phyloP scores from a whole-genome alignment of 2,113 vertebrate genomes.

The Trachemys scripta region DNA sequence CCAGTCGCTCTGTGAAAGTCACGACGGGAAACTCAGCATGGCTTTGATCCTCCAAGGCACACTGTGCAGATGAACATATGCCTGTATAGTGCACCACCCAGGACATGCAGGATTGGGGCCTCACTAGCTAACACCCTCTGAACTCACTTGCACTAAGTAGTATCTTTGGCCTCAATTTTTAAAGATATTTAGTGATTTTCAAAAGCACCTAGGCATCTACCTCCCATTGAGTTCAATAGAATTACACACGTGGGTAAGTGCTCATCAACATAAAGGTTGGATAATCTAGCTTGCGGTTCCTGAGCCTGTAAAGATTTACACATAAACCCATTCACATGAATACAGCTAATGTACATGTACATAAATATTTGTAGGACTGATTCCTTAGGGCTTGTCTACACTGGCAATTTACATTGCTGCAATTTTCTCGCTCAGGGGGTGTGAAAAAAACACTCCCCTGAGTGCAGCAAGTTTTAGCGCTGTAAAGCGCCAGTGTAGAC shows the following conservation, averaged over 20 bases:
- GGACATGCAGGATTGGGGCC: neutral
- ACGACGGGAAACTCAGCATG: neutral
- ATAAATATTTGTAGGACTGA: neutral
- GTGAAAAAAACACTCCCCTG: too few relatives aligned
- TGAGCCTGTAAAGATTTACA: neutral
- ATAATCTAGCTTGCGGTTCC: neutral
- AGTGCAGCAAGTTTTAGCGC: too few relatives aligned
- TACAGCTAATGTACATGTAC: fast-evolving
- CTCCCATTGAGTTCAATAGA: neutral
- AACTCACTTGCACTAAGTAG: neutral
- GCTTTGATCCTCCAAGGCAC: neutral
- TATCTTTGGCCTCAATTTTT: neutral
- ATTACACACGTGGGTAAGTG: neutral
- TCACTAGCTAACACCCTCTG: neutral
- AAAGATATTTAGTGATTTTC: neutral
- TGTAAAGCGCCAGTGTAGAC: too few relatives aligned
- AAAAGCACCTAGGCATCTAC: neutral
- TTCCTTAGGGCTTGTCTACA: neutral
- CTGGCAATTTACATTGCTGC: too few relatives aligned
- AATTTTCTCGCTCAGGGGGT: too few relatives aligned
- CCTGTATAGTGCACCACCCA: neutral
- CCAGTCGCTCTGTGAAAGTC: neutral
- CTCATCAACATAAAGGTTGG: neutral
- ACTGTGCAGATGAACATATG: neutral
- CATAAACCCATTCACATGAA: neutral